Percentiles rank a stretch among this genome's conserved stretches.
These are phyloP conservation scores for Charina bottae DNA, from an alignment of 2,113 vertebrate genomes.

Conservation along the genomic window DNA sequence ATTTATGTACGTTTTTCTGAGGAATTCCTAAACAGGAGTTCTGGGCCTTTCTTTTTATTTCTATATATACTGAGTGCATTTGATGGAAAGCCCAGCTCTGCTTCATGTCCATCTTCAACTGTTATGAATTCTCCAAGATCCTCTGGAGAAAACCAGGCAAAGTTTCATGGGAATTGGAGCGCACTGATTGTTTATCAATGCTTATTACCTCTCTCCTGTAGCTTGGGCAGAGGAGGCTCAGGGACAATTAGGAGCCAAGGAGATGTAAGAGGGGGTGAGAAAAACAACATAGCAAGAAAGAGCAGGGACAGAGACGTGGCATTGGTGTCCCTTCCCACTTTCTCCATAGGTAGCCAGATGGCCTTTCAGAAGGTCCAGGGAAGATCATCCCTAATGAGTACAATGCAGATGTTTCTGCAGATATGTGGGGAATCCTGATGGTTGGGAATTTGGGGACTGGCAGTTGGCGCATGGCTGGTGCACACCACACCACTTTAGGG, in stretches of 20 bases:
- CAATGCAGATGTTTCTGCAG: background rate
- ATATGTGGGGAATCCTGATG: background rate
- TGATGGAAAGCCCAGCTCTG: background rate
- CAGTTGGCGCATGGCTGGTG: background rate
- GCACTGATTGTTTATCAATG: slow-evolving; percentile 14
- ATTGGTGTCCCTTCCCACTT: background rate
- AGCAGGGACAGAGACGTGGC: background rate
- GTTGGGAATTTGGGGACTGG: background rate
- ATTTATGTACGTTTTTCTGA: background rate
- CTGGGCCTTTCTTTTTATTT: background rate
- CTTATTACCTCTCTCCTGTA: background rate
- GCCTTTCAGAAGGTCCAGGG: background rate
- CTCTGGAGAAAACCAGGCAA: background rate
- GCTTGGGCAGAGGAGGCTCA: background rate
- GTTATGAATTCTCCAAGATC: background rate
- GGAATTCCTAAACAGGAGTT: background rate
- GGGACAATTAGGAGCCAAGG: background rate
- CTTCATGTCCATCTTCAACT: background rate
- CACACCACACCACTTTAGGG: background rate
- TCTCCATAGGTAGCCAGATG: background rate
- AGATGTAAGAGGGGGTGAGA: background rate
- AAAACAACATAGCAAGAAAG: slow-evolving; percentile 18
- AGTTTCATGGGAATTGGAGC: background rate
- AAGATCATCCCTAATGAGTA: background rate
- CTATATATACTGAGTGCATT: background rate